A percentile compares a stretch with the other conserved stretches of the same genome.
Evolutionary conservation across 2,113 vertebrate genomes (phyloP).

Genomic region (Leuciscus idus): DNA sequence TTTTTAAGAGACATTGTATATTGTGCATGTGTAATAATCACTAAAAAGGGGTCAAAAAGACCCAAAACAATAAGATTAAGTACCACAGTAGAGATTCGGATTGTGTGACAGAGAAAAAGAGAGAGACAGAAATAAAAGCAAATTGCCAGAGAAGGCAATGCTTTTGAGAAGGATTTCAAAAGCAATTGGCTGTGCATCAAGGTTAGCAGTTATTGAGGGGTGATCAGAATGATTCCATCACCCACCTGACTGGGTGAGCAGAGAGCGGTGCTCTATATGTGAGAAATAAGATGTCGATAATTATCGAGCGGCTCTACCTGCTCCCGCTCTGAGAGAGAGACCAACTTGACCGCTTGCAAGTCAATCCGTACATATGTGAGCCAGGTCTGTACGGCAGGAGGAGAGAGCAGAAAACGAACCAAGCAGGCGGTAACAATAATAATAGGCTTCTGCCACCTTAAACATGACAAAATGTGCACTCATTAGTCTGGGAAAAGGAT

Average conservation of each 20-base stretch:
- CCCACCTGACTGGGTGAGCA: constrained; percentile 55
- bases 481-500: constrained; percentile 84
- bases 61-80: background rate
- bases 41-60: background rate
- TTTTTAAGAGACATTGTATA: background rate
- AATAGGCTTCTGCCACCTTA: constrained; percentile 36
- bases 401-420: background rate
- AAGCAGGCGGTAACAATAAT: constrained; percentile 54
- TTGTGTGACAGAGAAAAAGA: constrained; percentile 1
- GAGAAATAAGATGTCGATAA: constrained; percentile 68
- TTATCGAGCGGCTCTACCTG: constrained; percentile 60
- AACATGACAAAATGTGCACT: constrained; percentile 1
- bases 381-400: background rate
- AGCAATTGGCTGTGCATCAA: constrained; percentile 49
- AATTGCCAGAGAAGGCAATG: constrained; percentile 19
- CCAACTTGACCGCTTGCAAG: constrained; percentile 12
- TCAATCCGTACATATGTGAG: constrained; percentile 45
- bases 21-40: background rate
- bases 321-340: constrained; percentile 12
- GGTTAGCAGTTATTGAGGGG: constrained; percentile 33
- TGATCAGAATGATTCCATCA: constrained; percentile 59
- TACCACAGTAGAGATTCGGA: background rate
- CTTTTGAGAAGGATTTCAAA: constrained; percentile 34
- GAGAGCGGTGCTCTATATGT: constrained; percentile 48
- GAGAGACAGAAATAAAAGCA: constrained; percentile 18